Percentiles rank a stretch among this genome's conserved stretches.
Conservation (phyloP, 2,113 vertebrate species). For the Sporophila hypoxantha region DNA sequence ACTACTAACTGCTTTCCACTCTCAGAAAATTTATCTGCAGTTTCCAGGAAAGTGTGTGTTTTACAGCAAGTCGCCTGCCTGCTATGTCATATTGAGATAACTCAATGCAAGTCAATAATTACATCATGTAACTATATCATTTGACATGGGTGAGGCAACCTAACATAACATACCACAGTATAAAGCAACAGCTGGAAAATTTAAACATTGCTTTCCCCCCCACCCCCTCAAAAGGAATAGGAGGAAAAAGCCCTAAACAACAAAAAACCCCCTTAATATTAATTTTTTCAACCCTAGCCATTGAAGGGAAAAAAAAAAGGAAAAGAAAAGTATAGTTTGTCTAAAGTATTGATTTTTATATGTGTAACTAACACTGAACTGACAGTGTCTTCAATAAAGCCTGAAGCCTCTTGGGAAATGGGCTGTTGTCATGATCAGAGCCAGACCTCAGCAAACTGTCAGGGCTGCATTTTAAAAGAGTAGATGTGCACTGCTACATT, state of each 20-base stretch:
- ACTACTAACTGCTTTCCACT: conserved; percentile 6
- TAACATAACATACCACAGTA: conserved; percentile 56
- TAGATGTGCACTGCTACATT: neutral
- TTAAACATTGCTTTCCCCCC: conserved; percentile 31
- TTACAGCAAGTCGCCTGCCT: conserved; percentile 25
- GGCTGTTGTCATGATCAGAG: neutral
- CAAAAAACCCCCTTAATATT: neutral
- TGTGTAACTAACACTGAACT: neutral
- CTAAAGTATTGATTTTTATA: neutral
- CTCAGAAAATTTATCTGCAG: conserved; percentile 37
- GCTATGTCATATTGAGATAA: conserved; percentile 42
- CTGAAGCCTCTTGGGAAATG: neutral
- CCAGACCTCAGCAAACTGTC: neutral
- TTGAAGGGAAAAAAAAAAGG: neutral
- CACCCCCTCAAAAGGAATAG: neutral
- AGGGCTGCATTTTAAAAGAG: neutral
- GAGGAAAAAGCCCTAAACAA: neutral
- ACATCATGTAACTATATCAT: conserved; percentile 44
- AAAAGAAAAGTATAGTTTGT: neutral
- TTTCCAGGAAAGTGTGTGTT: conserved; percentile 15
- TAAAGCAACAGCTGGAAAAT: conserved; percentile 60
- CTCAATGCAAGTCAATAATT: conserved; percentile 45
- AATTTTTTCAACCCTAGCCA: conserved; percentile 24
- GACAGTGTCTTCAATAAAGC: neutral
- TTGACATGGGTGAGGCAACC: conserved; percentile 54